Conservation (phyloP, 2,888 invertebrate genomes). For the Noctuana brunneofusca region DNA sequence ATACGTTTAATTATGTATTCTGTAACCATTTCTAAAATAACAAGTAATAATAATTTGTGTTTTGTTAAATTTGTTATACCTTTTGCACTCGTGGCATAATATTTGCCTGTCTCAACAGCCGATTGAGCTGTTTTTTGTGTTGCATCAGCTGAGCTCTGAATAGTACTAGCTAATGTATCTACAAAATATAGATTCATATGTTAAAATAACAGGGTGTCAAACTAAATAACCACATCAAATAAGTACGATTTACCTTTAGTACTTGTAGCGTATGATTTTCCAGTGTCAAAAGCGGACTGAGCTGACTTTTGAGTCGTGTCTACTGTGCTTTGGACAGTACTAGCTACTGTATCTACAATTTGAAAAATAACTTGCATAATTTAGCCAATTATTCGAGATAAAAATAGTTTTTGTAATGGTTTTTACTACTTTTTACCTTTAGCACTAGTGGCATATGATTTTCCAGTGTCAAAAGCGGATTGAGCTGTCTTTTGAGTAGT, state of each 20-base stretch:
- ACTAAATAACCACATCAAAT: background rate
- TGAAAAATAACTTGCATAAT: constrained; percentile 31
- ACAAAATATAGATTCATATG: background rate
- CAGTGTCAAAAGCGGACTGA: constrained; percentile 49
- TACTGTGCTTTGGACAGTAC: constrained; percentile 36
- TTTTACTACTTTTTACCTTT: constrained; percentile 49
- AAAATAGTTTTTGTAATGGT: background rate
- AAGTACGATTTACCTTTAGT: constrained; percentile 46
- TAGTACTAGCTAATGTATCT: constrained; percentile 36
- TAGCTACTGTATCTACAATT: constrained; percentile 47
- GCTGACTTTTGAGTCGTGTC: constrained; percentile 52
- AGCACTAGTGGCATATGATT: constrained; percentile 53
- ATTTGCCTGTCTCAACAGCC: constrained; percentile 42
- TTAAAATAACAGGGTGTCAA: background rate
- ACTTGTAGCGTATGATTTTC: constrained; percentile 44
- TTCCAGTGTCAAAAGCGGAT: constrained; percentile 56
- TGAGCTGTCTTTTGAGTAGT: constrained; percentile 56
- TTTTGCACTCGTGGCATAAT: constrained; percentile 39
- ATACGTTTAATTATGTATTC: constrained; percentile 10
- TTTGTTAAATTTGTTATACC: constrained; percentile 32
- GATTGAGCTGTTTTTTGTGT: constrained; percentile 50
- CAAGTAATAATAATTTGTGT: background rate
- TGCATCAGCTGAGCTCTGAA: constrained; percentile 38
- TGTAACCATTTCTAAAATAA: background rate
- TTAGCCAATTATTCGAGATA: too few species aligned